Base-by-base conservation (phyloP, 30 jellyfish, hydroid and myxozoan species). In the Pelagia noctiluca region DNA sequence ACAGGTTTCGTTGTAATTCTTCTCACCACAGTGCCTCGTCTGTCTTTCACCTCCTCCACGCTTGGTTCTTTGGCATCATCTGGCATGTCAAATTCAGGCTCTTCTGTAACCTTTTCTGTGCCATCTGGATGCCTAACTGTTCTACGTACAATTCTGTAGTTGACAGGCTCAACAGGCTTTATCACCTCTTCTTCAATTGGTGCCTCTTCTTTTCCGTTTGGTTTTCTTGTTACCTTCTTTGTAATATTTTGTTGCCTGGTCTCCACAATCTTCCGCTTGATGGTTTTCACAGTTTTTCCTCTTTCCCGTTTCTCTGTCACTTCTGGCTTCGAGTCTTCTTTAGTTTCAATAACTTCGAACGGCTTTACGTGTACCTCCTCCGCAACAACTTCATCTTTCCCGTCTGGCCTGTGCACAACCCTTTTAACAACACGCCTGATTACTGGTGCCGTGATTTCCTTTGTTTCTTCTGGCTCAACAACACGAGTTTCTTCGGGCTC, bases 381-480 rank as follows among this genome's bases (percentile, higher is more conserved):
- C 57, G 8, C 12, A 8, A 42, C 57, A 42, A 42, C 57, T 16
- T 42, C 16, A 42, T 42, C 57, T 16, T 16, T 42, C 16, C 57
- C 57, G 16, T 42, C 57, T 42, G 12, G 57, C 57, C 12, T 42
- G 16, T 42, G 57, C 57, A 16, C 16, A 42, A 42, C 57, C 8
- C 57, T 8, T 42, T 42, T 42, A 5, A 42, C 57, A 42, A 42
- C 57, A 42, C 57, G 57, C 16, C 16, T 42, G 57, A 42, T 42
- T 8, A 42, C 16, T 8, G 57, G 57, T 42, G 57, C 57, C 16
- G 8, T 16, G 16, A 42, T 42, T 16, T 42, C 57, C 16, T 42
- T 42, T 42, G 57, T 42, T 42, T 42, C 57, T 42, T 42, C 57
- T 42, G 57, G 57, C 57, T 42, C 57, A 42, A 42, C 57, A 42